Percentiles rank a stretch among this genome's conserved stretches.
Evolutionary conservation across 2,113 vertebrate genomes (phyloP).

Genomic region (Leucoraja erinaceus): DNA sequence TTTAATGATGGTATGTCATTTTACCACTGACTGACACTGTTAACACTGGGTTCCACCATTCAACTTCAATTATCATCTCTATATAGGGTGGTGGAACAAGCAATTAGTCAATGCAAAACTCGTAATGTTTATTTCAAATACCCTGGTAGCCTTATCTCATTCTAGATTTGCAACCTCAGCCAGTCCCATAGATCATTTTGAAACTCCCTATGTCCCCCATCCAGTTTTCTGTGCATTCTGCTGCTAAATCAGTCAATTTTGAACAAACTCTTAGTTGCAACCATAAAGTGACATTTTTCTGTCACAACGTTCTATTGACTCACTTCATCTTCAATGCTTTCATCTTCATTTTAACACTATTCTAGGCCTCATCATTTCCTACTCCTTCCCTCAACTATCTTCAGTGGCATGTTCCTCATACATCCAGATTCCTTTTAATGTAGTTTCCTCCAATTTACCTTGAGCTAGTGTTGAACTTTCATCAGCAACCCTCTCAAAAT

Average conservation of each 20-base stretch:
- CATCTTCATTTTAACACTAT: not conserved
- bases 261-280: not conserved
- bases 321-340: not conserved
- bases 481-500: not conserved
- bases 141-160: not conserved
- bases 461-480: not conserved
- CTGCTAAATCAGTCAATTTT: not conserved
- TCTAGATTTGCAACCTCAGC: not conserved
- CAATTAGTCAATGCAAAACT: not conserved
- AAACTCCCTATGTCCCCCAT: not conserved
- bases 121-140: not conserved
- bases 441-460: not conserved
- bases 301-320: not conserved
- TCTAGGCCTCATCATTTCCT: not conserved
- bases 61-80: not conserved
- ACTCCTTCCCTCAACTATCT: not conserved
- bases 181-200: not conserved
- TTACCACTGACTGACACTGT: not conserved
- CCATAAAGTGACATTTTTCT: not conserved
- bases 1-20: no score
- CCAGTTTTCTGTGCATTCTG: not conserved
- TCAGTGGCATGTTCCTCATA: not conserved
- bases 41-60: not conserved
- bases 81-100: no score
- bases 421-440: not conserved